Percentiles rank a stretch among this genome's conserved stretches.
Evolutionary conservation across 2,888 invertebrate genomes (phyloP).

Genomic region (Lissonota sp.): DNA sequence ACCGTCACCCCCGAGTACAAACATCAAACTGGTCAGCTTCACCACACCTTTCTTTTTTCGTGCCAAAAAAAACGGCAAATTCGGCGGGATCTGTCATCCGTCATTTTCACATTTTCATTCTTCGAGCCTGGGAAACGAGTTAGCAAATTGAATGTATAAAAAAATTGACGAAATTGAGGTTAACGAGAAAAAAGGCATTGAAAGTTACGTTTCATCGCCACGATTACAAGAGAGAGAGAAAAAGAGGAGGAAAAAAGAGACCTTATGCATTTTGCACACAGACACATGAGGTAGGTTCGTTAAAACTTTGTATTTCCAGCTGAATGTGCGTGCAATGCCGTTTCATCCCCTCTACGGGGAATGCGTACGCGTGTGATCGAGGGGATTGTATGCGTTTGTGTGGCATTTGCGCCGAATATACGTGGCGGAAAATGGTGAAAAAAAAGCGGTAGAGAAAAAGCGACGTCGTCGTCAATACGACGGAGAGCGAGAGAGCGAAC

Average conservation of each 20-base stretch:
- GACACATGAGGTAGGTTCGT: conserved; percentile 56
- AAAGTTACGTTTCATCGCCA: too few species aligned
- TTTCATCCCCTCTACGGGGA: conserved; percentile 19
- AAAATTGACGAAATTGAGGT: not conserved
- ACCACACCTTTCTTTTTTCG: not conserved
- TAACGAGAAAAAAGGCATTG: not conserved
- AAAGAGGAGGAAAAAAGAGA: not conserved
- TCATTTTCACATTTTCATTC: not conserved
- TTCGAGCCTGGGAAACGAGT: not conserved
- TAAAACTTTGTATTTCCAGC: conserved; percentile 60
- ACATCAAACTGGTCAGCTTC: not conserved
- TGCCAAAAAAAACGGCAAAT: not conserved
- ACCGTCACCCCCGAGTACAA: not conserved
- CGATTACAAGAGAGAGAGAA: not conserved
- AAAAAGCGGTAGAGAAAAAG: conserved; percentile 24
- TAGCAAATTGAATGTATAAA: not conserved
- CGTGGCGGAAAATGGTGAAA: conserved; percentile 30
- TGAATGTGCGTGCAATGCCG: conserved; percentile 31
- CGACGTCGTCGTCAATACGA: conserved; percentile 27
- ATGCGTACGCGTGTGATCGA: conserved; percentile 30
- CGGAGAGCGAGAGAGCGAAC: conserved; percentile 22
- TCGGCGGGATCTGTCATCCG: not conserved
- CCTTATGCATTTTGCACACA: not conserved
- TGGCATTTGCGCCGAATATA: conserved; percentile 32
- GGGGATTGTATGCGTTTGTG: too few species aligned